These are phyloP conservation scores for Pelochelys cantorii DNA, from an alignment of 2,797 vertebrate genomes.

Conservation along the genomic window DNA sequence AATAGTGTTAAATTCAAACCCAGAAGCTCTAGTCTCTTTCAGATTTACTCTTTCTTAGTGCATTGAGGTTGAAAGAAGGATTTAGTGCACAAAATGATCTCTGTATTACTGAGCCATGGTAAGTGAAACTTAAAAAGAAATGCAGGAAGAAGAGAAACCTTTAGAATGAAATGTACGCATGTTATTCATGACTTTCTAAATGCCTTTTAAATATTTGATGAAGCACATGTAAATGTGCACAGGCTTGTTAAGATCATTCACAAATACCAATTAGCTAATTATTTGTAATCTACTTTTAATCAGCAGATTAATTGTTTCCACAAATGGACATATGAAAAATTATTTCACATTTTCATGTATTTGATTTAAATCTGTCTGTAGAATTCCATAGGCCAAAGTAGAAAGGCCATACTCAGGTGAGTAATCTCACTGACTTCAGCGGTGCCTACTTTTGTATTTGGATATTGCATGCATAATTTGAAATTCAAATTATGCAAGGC, in stretches of 20 bases:
- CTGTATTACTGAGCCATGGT: conserved; percentile 26
- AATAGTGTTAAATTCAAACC: conserved; percentile 84
- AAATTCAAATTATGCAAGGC: not conserved
- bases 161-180: not conserved
- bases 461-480: not conserved
- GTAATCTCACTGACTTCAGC: not conserved
- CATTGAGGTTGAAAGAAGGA: conserved; percentile 78
- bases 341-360: not conserved
- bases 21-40: conserved; percentile 77
- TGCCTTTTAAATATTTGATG: not conserved
- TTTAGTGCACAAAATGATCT: conserved; percentile 64
- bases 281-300: conserved; percentile 15
- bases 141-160: not conserved
- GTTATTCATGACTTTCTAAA: not conserved
- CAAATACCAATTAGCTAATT: not conserved
- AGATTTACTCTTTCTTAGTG: conserved; percentile 72
- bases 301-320: not conserved
- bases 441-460: not conserved
- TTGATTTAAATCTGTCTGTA: not conserved
- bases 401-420: not conserved
- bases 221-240: not conserved
- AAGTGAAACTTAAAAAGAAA: conserved; percentile 24
- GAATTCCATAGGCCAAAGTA: not conserved
- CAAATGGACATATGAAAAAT: not conserved
- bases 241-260: not conserved